Conservation (phyloP, 30 jellyfish, hydroid and myxozoan species). For the Pseudorhiza aurosa region DNA sequence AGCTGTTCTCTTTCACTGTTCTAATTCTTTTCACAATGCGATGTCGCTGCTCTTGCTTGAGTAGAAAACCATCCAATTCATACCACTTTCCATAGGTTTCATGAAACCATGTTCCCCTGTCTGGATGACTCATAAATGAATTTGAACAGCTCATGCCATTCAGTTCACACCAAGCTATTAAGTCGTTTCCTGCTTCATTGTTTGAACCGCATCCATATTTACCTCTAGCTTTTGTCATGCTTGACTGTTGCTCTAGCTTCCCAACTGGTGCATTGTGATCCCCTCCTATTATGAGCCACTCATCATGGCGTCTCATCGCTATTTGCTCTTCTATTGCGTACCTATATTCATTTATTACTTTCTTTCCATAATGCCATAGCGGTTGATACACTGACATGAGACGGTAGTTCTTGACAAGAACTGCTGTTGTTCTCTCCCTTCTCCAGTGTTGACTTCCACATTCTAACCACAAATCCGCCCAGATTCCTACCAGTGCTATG, state of each 20-base stretch:
- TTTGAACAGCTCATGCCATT: constrained; percentile 1
- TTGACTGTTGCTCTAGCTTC: not conserved
- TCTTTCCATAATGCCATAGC: not conserved
- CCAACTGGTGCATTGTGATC: not conserved
- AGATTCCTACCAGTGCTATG: not conserved
- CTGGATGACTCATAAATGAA: not conserved
- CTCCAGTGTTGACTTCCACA: not conserved
- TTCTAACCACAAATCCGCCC: constrained; percentile 3
- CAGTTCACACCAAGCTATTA: not conserved
- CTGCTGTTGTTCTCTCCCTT: not conserved
- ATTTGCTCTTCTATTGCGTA: not conserved
- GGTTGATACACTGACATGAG: constrained; percentile 8
- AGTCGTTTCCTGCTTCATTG: not conserved
- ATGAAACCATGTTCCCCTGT: constrained; percentile 9
- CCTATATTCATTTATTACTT: not conserved
- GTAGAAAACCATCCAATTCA: not conserved
- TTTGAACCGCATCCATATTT: constrained; percentile 6
- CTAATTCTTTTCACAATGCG: not conserved
- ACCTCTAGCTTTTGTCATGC: not conserved
- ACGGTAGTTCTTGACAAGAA: constrained; percentile 11
- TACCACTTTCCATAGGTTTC: not conserved
- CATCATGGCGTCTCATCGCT: constrained; percentile 13
- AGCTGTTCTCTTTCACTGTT: not conserved
- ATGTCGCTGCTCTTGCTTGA: not conserved
- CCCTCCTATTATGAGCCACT: not conserved